A percentile compares a stretch with the other conserved stretches of the same genome.
phyloP scores from a whole-genome alignment of 2,888 invertebrate species.

The Cotesia congregata region DNA sequence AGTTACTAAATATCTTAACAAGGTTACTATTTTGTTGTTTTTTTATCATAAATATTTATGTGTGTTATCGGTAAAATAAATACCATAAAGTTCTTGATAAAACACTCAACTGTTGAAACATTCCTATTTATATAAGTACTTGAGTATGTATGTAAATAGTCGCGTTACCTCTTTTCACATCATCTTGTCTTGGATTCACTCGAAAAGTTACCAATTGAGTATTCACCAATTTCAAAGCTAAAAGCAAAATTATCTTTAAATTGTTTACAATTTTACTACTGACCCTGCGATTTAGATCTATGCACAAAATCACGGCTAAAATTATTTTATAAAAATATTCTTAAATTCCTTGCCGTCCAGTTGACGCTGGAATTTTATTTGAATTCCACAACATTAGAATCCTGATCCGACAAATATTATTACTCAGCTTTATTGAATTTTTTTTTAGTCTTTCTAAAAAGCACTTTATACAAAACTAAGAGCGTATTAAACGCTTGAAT shows the following conservation, averaged over 20 bases:
- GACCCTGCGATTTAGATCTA: constrained; percentile 29
- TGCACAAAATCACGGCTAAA: constrained; percentile 20
- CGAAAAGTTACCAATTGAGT: constrained; percentile 10
- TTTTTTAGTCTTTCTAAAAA: constrained; percentile 25
- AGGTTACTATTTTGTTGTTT: background rate
- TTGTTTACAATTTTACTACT: constrained; percentile 23
- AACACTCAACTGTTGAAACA: constrained; percentile 10
- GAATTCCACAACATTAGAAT: constrained; percentile 23
- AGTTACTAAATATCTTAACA: background rate
- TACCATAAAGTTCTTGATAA: background rate
- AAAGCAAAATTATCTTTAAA: constrained; percentile 27
- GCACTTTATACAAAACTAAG: constrained; percentile 27
- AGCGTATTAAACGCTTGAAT: constrained; percentile 30
- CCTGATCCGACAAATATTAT: constrained; percentile 16
- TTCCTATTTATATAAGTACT: constrained; percentile 14
- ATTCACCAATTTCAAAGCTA: background rate
- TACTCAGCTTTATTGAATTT: constrained; percentile 21
- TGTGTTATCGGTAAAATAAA: background rate
- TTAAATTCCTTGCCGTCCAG: constrained; percentile 16
- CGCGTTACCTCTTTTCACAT: too few relatives aligned
- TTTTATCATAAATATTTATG: background rate
- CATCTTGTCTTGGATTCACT: constrained; percentile 19
- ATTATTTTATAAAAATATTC: constrained; percentile 25
- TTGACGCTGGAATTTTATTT: constrained; percentile 13
- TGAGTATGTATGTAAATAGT: constrained; percentile 26